Conservation (phyloP, 2,113 vertebrate genomes). For the Bambusicola thoracicus region DNA sequence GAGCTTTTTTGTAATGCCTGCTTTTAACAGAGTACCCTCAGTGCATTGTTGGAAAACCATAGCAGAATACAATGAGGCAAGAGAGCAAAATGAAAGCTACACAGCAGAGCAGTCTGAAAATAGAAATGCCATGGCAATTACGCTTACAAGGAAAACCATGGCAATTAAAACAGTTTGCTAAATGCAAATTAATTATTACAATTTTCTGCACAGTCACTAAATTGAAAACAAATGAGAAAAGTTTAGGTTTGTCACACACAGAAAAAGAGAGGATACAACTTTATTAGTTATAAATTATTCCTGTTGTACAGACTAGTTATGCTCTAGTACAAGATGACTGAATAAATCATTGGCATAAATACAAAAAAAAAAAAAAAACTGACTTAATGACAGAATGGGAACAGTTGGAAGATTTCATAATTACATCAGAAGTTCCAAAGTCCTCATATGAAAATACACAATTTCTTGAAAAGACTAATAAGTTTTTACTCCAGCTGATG, state of each 20-base stretch:
- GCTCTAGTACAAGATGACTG: background rate
- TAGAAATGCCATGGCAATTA: constrained; percentile 15
- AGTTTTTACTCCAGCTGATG: background rate
- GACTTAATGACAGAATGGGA: background rate
- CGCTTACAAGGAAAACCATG: constrained; percentile 2
- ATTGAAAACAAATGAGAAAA: constrained; percentile 31
- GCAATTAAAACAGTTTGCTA: constrained; percentile 21
- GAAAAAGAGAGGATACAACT: background rate
- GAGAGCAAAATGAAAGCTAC: background rate
- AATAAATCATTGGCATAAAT: background rate
- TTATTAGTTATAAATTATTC: background rate
- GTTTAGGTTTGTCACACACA: background rate
- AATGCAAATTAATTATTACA: constrained; percentile 29
- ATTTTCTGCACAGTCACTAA: background rate
- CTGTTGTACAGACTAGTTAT: background rate
- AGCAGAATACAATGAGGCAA: background rate
- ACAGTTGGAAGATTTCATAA: background rate
- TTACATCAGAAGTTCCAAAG: background rate
- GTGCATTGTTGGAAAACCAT: background rate
- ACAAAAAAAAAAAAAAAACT: background rate
- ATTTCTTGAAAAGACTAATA: background rate
- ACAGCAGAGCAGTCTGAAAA: constrained; percentile 1
- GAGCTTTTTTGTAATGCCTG: background rate
- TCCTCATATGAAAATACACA: background rate
- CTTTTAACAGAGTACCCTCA: background rate